A percentile compares a stretch with the other conserved stretches of the same genome.
Conservation (phyloP, 2,888 invertebrate species). For the Amblyteles armatorius region DNA sequence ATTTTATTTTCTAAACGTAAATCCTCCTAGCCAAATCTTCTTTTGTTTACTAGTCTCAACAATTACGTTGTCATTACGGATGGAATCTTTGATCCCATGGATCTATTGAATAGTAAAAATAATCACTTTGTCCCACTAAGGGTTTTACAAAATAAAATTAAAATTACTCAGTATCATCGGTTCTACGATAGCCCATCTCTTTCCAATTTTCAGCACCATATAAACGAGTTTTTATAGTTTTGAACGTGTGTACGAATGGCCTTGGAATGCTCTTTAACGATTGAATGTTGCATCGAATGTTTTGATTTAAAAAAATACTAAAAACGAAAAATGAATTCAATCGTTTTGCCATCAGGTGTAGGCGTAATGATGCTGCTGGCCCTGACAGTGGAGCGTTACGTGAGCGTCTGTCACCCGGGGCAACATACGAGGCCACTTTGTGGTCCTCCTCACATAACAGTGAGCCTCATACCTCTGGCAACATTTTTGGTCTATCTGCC, state of each 20-base stretch:
- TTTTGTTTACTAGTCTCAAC: background rate
- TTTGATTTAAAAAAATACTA: background rate
- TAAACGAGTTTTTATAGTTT: too few species aligned
- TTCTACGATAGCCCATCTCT: background rate
- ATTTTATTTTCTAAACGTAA: background rate
- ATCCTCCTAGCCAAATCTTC: background rate
- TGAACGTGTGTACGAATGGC: too few species aligned
- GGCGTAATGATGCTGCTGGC: slow-evolving; percentile 92
- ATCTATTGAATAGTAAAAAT: background rate
- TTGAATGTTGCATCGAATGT: background rate
- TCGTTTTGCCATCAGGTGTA: slow-evolving; percentile 85
- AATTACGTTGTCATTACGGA: background rate
- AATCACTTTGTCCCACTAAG: background rate
- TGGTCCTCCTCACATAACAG: slow-evolving; percentile 88
- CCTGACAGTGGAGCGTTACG: slow-evolving; percentile 90
- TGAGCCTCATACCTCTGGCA: slow-evolving; percentile 87
- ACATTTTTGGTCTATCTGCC: slow-evolving; percentile 90
- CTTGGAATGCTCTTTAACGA: background rate
- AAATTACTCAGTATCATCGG: background rate
- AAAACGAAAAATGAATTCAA: background rate
- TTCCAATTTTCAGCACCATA: too few species aligned
- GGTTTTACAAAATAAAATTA: background rate
- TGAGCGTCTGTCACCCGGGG: slow-evolving; percentile 91
- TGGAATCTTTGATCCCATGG: background rate
- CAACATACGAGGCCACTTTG: slow-evolving; percentile 88